A percentile compares a stretch with the other conserved stretches of the same genome.
Evolutionary conservation across 2,113 vertebrate genomes (phyloP).

Genomic region (Columba livia): DNA sequence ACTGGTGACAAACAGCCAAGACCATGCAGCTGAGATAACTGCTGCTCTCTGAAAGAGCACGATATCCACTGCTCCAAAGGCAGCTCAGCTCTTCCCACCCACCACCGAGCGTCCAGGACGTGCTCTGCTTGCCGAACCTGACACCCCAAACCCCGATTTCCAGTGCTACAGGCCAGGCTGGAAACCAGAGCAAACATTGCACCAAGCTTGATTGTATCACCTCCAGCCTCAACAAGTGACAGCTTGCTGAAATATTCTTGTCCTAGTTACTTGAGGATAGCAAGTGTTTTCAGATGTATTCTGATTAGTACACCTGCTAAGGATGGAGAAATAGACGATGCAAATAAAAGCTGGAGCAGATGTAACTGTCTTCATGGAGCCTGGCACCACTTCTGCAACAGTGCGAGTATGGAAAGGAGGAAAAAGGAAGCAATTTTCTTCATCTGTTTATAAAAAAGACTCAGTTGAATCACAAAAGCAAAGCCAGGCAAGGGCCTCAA

Average conservation of each 20-base stretch:
- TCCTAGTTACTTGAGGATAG: not conserved
- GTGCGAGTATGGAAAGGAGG: not conserved
- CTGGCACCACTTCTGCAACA: not conserved
- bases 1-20: not conserved
- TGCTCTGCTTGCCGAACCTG: not conserved
- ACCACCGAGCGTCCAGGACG: not conserved
- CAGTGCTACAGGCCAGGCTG: not conserved
- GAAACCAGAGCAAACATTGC: not conserved
- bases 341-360: not conserved
- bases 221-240: not conserved
- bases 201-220: not conserved
- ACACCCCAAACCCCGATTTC: not conserved
- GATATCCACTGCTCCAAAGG: not conserved
- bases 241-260: not conserved
- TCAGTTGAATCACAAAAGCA: not conserved
- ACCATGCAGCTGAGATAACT: not conserved
- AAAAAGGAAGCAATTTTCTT: not conserved
- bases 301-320: not conserved
- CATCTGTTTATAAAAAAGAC: not conserved
- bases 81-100: not conserved
- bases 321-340: not conserved
- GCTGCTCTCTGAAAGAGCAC: not conserved
- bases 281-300: not conserved
- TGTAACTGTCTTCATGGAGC: not conserved
- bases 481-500: not conserved